Base-by-base conservation (phyloP, 2,888 invertebrate species). In the Rhagophthalmus giganteus region DNA sequence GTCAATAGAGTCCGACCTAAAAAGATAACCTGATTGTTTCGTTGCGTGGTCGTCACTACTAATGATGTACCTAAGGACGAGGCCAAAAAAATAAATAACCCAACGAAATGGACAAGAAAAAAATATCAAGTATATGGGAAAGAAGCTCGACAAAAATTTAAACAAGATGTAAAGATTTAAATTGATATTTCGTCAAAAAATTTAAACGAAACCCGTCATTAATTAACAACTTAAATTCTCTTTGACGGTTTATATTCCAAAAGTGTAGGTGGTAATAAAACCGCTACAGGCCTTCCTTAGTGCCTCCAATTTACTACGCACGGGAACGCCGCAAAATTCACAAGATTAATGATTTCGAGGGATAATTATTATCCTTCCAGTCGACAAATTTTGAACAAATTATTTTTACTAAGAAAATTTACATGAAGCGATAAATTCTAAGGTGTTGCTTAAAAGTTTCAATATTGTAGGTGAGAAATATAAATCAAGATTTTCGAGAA, bases 321-420 rank as follows among this genome's bases (percentile, higher is more conserved):
- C 27, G 20, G 44, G 26, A 34, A 44, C 34, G 44, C 44, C 34
- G 26, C 33, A 34, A 26, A 41, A 44, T 44, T 33, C 13, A 20
- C 34, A 34, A 44, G 44, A 44, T 44, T 44, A 44, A 44, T 44
- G 44, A 27, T 32, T 25, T 33, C 16, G 34, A 44, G 28, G 26
- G 34, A 44, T 41, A 41, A 41, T 41, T 41, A 37, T 37, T 14
- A 26, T 12, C 24, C 26, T 26, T 5, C 37, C 2, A 9, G 26
- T 25, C 26, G 26, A 37, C 37, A 37, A 37, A 37, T 37, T 26
- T 9, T 37, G 37, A 11, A 37, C 14, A 37, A 24, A 35, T 35
- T 35, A 37, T 37, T 37, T 37, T 11, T 26, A 11, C 12, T 12
- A 3, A 1, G 10, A 1, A 24, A 13, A 20, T 20, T 20, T 20